Evolutionary conservation across 1,140 invertebrate genomes (phyloP), one percentile per base, ranked within the genome.

Genomic region (Microvelia longipes): DNA sequence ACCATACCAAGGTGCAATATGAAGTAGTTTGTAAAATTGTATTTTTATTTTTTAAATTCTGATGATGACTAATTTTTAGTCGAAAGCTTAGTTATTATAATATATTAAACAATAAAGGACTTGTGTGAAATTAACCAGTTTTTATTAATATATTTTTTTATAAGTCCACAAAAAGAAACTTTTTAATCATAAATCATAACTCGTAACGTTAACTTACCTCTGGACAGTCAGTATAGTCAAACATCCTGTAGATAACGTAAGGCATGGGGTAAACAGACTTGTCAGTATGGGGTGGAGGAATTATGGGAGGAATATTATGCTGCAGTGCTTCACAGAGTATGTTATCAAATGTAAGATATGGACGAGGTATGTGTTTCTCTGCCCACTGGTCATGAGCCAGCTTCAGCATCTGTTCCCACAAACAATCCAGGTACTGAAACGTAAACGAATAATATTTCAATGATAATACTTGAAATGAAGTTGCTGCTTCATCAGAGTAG

Each of bases 141-240:
- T n/a, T n/a, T n/a, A n/a, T n/a, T n/a, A n/a, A n/a, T n/a, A n/a
- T n/a, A n/a, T n/a, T n/a, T n/a, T n/a, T n/a, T n/a, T n/a, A n/a
- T n/a, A n/a, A n/a, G n/a, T n/a, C n/a, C n/a, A n/a, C n/a, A n/a
- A n/a, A n/a, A n/a, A n/a, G n/a, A n/a, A n/a, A n/a, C n/a, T n/a
- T n/a, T n/a, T n/a, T n/a, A n/a, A n/a, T n/a, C n/a, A n/a, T n/a
- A n/a, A n/a, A n/a, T n/a, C n/a, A n/a, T n/a, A n/a, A n/a, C n/a
- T n/a, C n/a, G n/a, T n/a, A n/a, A n/a, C n/a, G n/a, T n/a, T n/a
- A 50, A 50, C 5, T 50, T 71, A 79, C 92, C 81, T 97, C 95
- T 13, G 96, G 94, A 77, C 96, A 98, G 81, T 99, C 96, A 2
- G 96, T 98, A 77, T 98, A 98, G 81, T 98, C 96, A 83, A 99